phyloP scores from a whole-genome alignment of 1,140 invertebrate species.

The Hyphantria cunea region DNA sequence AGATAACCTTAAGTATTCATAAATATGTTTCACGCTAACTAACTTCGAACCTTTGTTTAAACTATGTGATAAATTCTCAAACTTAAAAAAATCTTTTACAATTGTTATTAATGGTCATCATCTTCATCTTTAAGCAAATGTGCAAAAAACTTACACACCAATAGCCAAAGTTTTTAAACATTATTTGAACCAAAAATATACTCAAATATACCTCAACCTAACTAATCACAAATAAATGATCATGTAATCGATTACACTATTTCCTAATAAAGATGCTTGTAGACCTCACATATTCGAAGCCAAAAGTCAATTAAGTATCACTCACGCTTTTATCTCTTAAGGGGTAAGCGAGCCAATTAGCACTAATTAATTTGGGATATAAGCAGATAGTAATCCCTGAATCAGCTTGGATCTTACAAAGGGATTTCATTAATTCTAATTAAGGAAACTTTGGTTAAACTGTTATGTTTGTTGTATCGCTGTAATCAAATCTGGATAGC shows the following conservation, averaged over 20 bases:
- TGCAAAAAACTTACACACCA: too few species aligned
- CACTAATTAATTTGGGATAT: conserved; percentile 25
- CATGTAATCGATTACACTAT: conserved; percentile 15
- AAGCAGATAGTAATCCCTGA: conserved; percentile 22
- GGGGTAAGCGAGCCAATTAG: conserved; percentile 28
- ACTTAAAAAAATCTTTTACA: too few species aligned
- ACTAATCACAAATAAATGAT: conserved; percentile 6
- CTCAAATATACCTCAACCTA: too few species aligned
- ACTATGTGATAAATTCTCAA: too few species aligned
- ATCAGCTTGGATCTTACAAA: conserved; percentile 12
- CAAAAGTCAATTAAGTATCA: conserved; percentile 23
- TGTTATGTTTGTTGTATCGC: background rate
- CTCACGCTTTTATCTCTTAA: conserved; percentile 14
- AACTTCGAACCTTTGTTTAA: too few species aligned
- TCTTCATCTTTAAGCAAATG: too few species aligned
- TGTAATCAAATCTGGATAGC: too few species aligned
- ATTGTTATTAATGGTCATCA: too few species aligned
- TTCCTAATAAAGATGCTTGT: background rate
- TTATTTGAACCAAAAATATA: background rate
- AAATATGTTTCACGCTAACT: too few species aligned
- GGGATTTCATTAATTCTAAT: conserved; percentile 2
- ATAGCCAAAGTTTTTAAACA: too few species aligned
- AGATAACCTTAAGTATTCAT: too few species aligned
- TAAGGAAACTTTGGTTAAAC: conserved; percentile 3
- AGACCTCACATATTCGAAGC: background rate